Percentiles rank a stretch among this genome's conserved stretches.
These are phyloP conservation scores for Ganaspis sp. DNA, from an alignment of 1,140 invertebrate species.

Conservation along the genomic window DNA sequence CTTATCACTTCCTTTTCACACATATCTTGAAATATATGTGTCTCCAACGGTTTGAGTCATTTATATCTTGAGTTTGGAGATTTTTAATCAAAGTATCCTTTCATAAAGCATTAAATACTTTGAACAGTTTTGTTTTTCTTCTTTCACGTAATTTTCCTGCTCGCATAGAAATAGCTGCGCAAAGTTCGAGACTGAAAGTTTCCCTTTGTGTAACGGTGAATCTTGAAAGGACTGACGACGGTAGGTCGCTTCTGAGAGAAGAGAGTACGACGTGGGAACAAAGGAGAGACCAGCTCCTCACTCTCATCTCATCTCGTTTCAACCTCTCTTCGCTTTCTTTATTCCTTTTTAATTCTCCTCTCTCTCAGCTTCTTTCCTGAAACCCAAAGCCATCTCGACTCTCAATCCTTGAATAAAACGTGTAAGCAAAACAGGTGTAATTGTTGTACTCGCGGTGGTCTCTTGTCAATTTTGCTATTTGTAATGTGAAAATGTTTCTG, in stretches of 20 bases:
- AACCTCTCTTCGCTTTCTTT: constrained; percentile 44
- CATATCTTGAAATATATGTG: too few relatives aligned
- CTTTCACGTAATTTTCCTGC: constrained; percentile 35
- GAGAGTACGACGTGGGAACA: constrained; percentile 67
- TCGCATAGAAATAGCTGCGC: constrained; percentile 26
- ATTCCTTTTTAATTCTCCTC: constrained; percentile 33
- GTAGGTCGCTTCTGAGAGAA: constrained; percentile 54
- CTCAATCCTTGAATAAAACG: constrained; percentile 9
- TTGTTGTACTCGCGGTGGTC: neutral
- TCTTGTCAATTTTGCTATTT: too few relatives aligned
- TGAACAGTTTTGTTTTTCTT: constrained; percentile 29
- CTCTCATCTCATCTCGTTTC: constrained; percentile 50
- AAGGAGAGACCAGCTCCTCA: constrained; percentile 53
- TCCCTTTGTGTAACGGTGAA: constrained; percentile 64
- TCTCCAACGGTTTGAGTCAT: too few relatives aligned
- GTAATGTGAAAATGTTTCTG: too few relatives aligned
- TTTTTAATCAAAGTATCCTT: too few relatives aligned
- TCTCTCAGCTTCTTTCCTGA: constrained; percentile 27
- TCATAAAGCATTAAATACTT: neutral
- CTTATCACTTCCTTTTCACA: too few relatives aligned
- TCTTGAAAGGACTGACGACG: constrained; percentile 64
- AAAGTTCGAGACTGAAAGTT: constrained; percentile 48
- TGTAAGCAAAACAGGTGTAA: constrained; percentile 25
- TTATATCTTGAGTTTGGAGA: too few relatives aligned
- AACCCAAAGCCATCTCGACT: neutral